Conservation (phyloP, 1,140 invertebrate species). For the Lucilia sericata region DNA sequence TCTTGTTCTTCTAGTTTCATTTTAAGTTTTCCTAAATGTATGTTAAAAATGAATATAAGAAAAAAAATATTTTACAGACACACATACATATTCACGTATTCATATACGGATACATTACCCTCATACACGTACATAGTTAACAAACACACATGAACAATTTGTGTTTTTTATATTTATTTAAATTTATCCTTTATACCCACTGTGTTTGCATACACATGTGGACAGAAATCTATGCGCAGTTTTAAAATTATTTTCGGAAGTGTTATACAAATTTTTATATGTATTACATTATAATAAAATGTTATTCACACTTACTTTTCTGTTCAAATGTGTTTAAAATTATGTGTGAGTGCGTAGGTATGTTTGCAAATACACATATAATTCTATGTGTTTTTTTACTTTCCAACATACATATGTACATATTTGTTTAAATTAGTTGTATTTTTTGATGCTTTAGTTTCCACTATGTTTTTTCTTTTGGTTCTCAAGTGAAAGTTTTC, state of each 20-base stretch:
- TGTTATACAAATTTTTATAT: too few relatives aligned
- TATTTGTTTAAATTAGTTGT: slow-evolving; percentile 37
- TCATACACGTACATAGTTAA: neutral
- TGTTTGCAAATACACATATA: neutral
- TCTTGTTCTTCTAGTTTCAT: neutral
- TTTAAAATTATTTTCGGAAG: too few relatives aligned
- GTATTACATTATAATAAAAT: too few relatives aligned
- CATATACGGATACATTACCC: neutral
- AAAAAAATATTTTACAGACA: neutral
- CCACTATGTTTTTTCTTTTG: neutral
- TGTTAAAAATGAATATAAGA: neutral
- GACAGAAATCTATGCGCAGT: too few relatives aligned
- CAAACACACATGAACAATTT: neutral
- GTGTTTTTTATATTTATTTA: neutral
- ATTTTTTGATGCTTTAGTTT: neutral
- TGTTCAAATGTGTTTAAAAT: too few relatives aligned
- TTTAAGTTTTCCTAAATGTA: neutral
- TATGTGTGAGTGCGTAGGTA: neutral
- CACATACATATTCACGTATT: neutral
- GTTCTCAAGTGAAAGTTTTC: slow-evolving; percentile 27
- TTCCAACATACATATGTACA: neutral
- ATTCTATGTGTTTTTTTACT: neutral
- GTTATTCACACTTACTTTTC: too few relatives aligned
- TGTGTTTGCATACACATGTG: too few relatives aligned
- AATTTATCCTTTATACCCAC: neutral